These are phyloP conservation scores for Pangasius sanitwongsei DNA, from an alignment of 2,797 vertebrate genomes.

Conservation along the genomic window DNA sequence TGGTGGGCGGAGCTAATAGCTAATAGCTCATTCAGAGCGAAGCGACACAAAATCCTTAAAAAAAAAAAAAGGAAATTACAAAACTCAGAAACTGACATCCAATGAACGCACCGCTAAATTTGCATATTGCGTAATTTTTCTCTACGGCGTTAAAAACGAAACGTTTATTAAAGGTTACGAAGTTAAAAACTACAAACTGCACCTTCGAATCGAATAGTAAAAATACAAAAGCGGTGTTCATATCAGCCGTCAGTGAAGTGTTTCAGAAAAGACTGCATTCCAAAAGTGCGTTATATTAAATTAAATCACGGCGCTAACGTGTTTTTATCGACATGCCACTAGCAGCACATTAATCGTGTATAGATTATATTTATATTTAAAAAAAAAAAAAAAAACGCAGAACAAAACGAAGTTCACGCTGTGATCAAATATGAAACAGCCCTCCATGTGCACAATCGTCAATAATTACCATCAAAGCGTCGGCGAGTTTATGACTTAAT, in stretches of 20 bases:
- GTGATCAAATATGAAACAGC: conserved; percentile 21
- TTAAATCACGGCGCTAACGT: neutral
- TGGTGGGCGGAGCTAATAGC: neutral
- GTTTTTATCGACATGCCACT: conserved; percentile 1
- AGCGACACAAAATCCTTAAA: neutral
- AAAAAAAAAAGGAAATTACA: neutral
- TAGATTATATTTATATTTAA: neutral
- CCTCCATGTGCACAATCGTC: conserved; percentile 12
- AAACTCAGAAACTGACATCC: neutral
- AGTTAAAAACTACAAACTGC: conserved; percentile 39
- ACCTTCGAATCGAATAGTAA: neutral
- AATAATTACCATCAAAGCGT: conserved; percentile 47
- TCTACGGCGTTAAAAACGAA: neutral
- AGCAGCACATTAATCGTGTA: conserved; percentile 31
- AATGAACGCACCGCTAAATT: neutral
- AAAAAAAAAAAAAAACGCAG: neutral
- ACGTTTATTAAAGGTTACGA: neutral
- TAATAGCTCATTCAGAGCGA: no score
- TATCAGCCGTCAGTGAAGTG: neutral
- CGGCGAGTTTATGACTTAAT: neutral
- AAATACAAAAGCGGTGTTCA: neutral
- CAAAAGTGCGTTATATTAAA: neutral
- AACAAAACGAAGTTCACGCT: neutral
- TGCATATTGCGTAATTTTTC: neutral
- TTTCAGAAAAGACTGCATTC: conserved; percentile 13